Base-by-base conservation (phyloP, 2,888 invertebrate species). In the Poecilus cupreus region DNA sequence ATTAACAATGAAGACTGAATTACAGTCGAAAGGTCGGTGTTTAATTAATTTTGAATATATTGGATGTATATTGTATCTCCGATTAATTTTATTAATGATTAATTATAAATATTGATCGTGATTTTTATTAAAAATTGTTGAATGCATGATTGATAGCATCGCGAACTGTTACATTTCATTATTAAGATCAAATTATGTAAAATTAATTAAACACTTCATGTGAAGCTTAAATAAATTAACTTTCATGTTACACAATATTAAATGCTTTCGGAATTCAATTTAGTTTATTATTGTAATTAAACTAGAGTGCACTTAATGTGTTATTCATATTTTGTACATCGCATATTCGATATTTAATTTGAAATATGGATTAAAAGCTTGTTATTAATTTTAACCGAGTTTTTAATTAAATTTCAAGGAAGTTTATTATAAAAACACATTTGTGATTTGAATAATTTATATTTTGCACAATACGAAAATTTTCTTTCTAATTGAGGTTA, bases 401-500 rank as follows among this genome's bases (percentile, higher is more conserved):
- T 32, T 32, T 32, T 6, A 32, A 32, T 32, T 32, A 32, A 32
- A 6, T 32, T 8, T 8, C 4, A 32, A 8, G 8, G n/a, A n/a
- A n/a, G n/a, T n/a, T n/a, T n/a, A n/a, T n/a, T n/a, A n/a, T n/a
- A 32, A 8, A 1, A 32, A 32, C 32, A 32, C 32, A 8, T 32
- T 32, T 32, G 1, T 32, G 32, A 32, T 32, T 32, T 32, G 4
- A 1, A 32, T 4, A 43, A 4, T 32, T 32, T 32, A 1, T 32
- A 8, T 32, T 32, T 43, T 43, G n/a, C n/a, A 43, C 43, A 43
- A 43, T 43, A 1, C 5, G 32, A 43, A 43, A 43, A 43, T 43
- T 11, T 43, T 43, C 43, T 11, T 60, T 24, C 37, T 77, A 77
- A 77, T 77, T 77, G 76, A 39, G 76, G 32, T 77, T 57, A 77